Evolutionary conservation across 1,140 invertebrate species (phyloP), one percentile per base, ranked within the genome.

Genomic region (Euura saliciscinereae): DNA sequence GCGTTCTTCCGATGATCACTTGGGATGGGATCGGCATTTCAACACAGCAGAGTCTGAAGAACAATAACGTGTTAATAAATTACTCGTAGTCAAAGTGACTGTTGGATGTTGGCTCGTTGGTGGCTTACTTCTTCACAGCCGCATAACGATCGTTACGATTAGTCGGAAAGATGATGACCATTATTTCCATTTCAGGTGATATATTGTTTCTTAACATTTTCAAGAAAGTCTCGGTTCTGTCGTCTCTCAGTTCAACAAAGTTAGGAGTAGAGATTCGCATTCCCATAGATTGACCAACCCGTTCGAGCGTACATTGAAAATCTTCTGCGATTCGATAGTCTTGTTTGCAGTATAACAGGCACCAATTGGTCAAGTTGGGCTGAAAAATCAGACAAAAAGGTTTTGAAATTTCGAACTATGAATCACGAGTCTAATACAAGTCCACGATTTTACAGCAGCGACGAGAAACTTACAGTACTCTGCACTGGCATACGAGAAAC

Each of bases 131-230:
- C 86, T 99, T 99, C 0, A 99, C 91, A 0, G 95, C 93, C 3
- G 91, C 87, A 80, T 99, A 99, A 42, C 95, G 87, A 82, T 99
- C 97, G 75, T 95, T 93, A 70, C 97, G 87, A 28, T 89, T 88
- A 0, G 92, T 92, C 0, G 97, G 96, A 78, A 94, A 94, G 67
- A 99, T 92, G 1, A 92, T 88, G 0, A 97, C 92, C 0, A 95
- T 90, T 4, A 97, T 85, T 84, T 96, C 91, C 4, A 93, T 75
- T 7, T 85, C 65, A 0, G 78, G 68, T 4, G 80, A 78, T 0
- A 89, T 86, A 43, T 88, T 77, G 3, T 83, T 83, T 45, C 89
- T 87, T 2, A 95, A 80, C 45, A 90, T 89, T 66, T 82, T 78
- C 0, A 92, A 78, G 79, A 91, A 92, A 44, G 87, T 86, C 69